Base-by-base conservation (phyloP, 2,113 vertebrate species). In the Chunga burmeisteri region DNA sequence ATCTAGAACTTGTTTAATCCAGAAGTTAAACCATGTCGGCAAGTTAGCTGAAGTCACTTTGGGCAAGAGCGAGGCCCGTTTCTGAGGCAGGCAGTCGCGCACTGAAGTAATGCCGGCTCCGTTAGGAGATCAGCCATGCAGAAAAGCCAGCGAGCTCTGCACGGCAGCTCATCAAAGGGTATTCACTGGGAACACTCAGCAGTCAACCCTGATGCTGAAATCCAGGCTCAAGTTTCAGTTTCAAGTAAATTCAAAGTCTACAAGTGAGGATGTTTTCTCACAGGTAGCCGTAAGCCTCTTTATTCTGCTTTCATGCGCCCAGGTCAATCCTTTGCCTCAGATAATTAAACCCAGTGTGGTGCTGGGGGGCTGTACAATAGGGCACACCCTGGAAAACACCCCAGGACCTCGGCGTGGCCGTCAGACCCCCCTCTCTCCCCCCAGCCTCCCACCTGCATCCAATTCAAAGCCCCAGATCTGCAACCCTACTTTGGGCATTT, bases 201-300 rank as follows among this genome's bases (percentile, higher is more conserved):
- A 91, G 74, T 90, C 96, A 94, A 94, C 80, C 67, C 87, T 11
- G n/a, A 70, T 47, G 58, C 73, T 82, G 86, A 97, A 91, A 95
- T 87, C 50, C 62, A 19, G 74, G 93, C 86, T 96, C 86, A 82
- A 70, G 95, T 95, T 95, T 96, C 93, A 93, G 86, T 93, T 97
- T 94, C 93, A 89, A 95, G 74, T 58, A 87, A 94, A 94, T 36
- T 81, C 91, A 89, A 82, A 91, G 89, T 91, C 94, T 83, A 55
- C 78, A 89, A 94, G 62, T 42, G 62, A 84, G 74, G 58, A 66
- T 87, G 77, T 95, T 95, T 95, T 95, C 95, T 96, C 91, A 95
- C 55, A 91, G 96, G 91, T 96, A 91, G 84, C 13, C 2, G 73
- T 94, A 97, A 96, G 58, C 93, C 93, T 90, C 92, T 94, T 90